Evolutionary conservation across 2,797 vertebrate species (phyloP).

Genomic region (Phataginus tetradactyla): DNA sequence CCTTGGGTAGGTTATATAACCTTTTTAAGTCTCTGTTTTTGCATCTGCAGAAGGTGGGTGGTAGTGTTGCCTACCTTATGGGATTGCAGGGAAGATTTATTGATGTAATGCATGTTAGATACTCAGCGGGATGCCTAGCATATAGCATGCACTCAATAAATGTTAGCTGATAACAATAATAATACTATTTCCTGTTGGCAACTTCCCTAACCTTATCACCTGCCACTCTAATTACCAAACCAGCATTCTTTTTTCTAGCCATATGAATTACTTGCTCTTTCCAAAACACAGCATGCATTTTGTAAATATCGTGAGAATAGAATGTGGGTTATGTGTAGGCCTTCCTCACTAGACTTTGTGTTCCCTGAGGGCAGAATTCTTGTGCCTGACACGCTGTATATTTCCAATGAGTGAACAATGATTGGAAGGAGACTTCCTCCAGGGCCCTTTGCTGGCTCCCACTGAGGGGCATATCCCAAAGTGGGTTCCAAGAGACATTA

Average conservation of each 20-base stretch:
- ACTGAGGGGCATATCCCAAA: neutral
- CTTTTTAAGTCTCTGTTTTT: neutral
- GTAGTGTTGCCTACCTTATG: neutral
- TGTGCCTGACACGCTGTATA: neutral
- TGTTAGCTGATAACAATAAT: neutral
- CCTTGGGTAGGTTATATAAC: neutral
- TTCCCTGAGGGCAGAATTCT: neutral
- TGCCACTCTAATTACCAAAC: neutral
- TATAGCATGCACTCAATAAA: neutral
- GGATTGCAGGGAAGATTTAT: neutral
- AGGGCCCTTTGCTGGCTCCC: neutral
- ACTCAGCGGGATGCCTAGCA: neutral
- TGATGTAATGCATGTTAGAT: neutral
- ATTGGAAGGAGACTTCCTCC: neutral
- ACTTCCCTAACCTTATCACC: neutral
- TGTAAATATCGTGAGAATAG: neutral
- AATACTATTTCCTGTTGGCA: neutral
- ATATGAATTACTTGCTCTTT: neutral
- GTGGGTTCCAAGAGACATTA: neutral
- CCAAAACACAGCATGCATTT: neutral
- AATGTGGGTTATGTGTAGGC: neutral
- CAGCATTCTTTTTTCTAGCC: neutral
- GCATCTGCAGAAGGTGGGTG: neutral
- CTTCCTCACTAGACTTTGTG: neutral
- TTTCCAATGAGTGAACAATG: neutral